Evolutionary conservation across 2,888 invertebrate genomes (phyloP).

Genomic region (Polyploca ridens): DNA sequence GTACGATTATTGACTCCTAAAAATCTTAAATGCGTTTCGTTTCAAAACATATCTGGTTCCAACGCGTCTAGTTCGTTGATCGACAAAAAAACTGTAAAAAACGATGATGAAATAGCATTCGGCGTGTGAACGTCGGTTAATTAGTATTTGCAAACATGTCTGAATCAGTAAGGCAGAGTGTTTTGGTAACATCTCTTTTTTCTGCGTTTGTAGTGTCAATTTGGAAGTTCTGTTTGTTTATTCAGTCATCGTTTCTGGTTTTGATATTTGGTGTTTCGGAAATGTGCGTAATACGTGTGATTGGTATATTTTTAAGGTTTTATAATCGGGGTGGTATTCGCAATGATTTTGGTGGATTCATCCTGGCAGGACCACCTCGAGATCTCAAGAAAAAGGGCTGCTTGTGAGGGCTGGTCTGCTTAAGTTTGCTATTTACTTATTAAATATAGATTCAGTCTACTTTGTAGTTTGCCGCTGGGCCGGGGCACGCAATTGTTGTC

Average conservation of each 20-base stretch:
- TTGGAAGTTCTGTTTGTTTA: slow-evolving; percentile 28
- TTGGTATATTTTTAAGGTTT: not conserved
- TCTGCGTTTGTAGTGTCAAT: slow-evolving; percentile 17
- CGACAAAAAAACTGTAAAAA: slow-evolving; percentile 33
- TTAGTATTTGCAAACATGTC: slow-evolving; percentile 52
- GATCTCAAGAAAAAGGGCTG: too few species aligned
- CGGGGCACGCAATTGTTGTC: too few species aligned
- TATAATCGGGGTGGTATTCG: too few species aligned
- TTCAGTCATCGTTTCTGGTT: not conserved
- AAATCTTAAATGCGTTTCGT: slow-evolving; percentile 5
- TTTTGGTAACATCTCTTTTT: slow-evolving; percentile 17
- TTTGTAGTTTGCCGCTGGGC: too few species aligned
- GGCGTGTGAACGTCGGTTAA: slow-evolving; percentile 37
- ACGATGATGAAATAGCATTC: slow-evolving; percentile 34
- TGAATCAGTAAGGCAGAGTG: not conserved
- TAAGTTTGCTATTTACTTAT: too few species aligned
- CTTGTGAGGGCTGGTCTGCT: too few species aligned
- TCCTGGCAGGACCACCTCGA: not conserved
- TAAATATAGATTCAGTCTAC: too few species aligned
- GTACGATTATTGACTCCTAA: not conserved
- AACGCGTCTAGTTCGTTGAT: slow-evolving; percentile 34
- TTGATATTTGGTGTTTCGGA: not conserved
- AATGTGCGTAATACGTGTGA: not conserved
- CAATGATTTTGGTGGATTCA: not conserved
- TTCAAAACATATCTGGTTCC: slow-evolving; percentile 15